phyloP scores from a whole-genome alignment of 2,888 invertebrate genomes.

The Drosophila sordidapex region DNA sequence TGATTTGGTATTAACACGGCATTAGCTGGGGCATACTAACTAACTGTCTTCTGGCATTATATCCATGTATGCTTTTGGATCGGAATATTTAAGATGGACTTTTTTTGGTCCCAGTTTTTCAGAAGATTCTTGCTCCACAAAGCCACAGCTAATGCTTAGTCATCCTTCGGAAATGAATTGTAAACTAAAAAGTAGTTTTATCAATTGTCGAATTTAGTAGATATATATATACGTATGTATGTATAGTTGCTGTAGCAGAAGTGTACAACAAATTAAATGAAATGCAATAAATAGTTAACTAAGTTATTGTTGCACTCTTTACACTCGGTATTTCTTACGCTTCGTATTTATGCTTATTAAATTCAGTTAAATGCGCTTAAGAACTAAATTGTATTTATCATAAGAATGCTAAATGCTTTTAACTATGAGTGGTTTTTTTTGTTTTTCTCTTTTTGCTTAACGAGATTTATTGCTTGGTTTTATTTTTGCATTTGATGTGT shows the following conservation, averaged over 20 bases:
- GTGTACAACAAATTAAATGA: conserved; percentile 1
- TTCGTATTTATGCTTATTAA: conserved; percentile 47
- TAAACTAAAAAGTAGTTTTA: neutral
- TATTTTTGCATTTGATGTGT: conserved; percentile 11
- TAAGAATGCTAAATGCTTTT: conserved; percentile 63
- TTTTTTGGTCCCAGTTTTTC: conserved; percentile 43
- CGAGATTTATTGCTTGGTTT: conserved; percentile 20
- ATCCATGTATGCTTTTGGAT: conserved; percentile 10
- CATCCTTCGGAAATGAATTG: neutral
- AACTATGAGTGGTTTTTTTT: conserved; percentile 61
- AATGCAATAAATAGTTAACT: conserved; percentile 49
- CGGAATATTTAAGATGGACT: conserved; percentile 45
- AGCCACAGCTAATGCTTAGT: conserved; percentile 19
- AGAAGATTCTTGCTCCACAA: conserved; percentile 15
- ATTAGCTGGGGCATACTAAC: conserved; percentile 14
- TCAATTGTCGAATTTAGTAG: neutral
- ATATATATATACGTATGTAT: neutral
- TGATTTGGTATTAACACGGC: conserved; percentile 10
- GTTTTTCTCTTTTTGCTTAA: neutral
- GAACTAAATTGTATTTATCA: conserved; percentile 54
- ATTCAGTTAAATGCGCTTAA: conserved; percentile 68
- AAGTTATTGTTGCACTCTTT: conserved; percentile 51
- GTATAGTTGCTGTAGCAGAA: neutral
- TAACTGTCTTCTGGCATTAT: conserved; percentile 5
- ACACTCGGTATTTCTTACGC: conserved; percentile 23